A percentile compares a stretch with the other conserved stretches of the same genome.
Conservation (phyloP, 2,797 vertebrate species). For the Peromyscus nudipes region DNA sequence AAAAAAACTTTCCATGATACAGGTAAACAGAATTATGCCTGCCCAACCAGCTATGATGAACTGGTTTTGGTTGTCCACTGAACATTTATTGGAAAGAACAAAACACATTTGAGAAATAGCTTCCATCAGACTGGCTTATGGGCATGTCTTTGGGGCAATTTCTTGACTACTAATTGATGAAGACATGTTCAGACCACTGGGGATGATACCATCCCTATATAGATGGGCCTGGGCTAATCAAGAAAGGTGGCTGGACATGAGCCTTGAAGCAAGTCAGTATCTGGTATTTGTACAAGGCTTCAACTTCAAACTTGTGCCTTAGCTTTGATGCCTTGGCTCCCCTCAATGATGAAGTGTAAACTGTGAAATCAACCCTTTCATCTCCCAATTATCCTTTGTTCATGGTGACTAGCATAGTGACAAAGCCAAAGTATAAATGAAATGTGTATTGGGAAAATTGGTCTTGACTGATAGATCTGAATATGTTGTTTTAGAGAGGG, state of each 20-base stretch:
- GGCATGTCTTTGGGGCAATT: neutral
- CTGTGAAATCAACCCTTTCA: neutral
- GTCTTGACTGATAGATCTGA: neutral
- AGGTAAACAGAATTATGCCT: neutral
- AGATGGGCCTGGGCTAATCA: neutral
- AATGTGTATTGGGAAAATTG: neutral
- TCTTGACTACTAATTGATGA: neutral
- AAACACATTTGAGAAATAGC: neutral
- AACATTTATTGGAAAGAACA: neutral
- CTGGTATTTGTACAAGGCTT: neutral
- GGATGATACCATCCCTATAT: neutral
- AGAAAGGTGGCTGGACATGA: neutral
- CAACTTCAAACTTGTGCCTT: neutral
- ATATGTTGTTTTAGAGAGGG: neutral
- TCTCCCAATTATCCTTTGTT: neutral
- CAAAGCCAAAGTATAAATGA: neutral
- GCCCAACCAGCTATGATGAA: neutral
- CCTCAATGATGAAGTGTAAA: neutral
- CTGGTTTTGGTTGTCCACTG: neutral
- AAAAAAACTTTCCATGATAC: neutral
- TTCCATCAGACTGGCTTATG: neutral
- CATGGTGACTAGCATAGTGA: neutral
- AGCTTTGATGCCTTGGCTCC: neutral
- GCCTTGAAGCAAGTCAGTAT: neutral
- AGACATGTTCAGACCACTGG: neutral